Conservation (phyloP, 2,888 invertebrate species). For the Tetragnatha montana region DNA sequence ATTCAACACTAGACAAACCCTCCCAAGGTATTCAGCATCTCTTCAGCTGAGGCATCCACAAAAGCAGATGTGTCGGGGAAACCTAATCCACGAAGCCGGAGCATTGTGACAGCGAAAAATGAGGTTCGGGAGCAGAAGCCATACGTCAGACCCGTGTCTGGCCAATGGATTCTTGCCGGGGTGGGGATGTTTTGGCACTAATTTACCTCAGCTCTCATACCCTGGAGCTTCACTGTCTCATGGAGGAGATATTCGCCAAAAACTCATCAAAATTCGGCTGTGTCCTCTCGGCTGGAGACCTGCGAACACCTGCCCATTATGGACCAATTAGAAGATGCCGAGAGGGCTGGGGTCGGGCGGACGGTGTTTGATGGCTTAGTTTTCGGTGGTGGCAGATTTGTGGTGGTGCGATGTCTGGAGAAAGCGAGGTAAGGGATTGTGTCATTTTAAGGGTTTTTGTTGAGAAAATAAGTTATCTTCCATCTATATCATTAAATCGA, state of each 20-base stretch:
- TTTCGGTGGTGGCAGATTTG: neutral
- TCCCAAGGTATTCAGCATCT: neutral
- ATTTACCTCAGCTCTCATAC: conserved; percentile 39
- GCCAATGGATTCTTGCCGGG: conserved; percentile 38
- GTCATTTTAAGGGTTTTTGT: neutral
- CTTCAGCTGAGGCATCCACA: conserved; percentile 7
- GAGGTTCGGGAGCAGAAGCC: conserved; percentile 53
- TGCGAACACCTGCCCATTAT: conserved; percentile 59
- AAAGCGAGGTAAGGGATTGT: conserved; percentile 16
- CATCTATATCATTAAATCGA: no score
- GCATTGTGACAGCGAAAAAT: conserved; percentile 63
- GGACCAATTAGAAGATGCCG: conserved; percentile 44
- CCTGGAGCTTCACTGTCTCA: conserved; percentile 32
- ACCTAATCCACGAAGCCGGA: conserved; percentile 45
- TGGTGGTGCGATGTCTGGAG: neutral
- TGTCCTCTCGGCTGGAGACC: conserved; percentile 44
- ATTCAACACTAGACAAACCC: neutral
- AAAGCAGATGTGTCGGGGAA: conserved; percentile 66
- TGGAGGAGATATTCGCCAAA: neutral
- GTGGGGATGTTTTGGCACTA: conserved; percentile 61
- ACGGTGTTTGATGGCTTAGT: neutral
- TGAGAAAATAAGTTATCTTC: neutral
- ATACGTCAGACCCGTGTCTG: conserved; percentile 47
- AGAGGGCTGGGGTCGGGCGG: neutral
- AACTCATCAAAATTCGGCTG: conserved; percentile 40